A percentile compares a stretch with the other conserved stretches of the same genome.
These are phyloP conservation scores for Eptesicus fuscus DNA, from an alignment of 2,113 vertebrate species.

Conservation along the genomic window DNA sequence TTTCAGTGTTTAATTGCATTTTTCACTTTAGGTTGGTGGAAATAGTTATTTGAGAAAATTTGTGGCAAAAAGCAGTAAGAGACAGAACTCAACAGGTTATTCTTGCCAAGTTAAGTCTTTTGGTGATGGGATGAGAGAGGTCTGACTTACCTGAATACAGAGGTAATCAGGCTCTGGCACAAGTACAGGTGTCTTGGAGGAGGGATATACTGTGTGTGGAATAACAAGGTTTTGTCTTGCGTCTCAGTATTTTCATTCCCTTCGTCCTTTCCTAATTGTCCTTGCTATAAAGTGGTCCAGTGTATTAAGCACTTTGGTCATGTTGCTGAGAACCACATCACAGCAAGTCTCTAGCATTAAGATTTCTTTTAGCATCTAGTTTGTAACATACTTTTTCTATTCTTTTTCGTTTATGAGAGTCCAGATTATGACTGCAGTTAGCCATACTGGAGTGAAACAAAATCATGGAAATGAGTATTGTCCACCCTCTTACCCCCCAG, in stretches of 20 bases:
- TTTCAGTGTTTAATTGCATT: constrained; percentile 29
- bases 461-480: background rate
- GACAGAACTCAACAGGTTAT: background rate
- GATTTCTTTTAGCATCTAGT: background rate
- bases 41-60: constrained; percentile 22
- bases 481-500: background rate
- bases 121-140: background rate
- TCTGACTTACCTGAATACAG: background rate
- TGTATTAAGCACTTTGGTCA: background rate
- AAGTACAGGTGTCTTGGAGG: background rate
- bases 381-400: background rate
- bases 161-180: background rate
- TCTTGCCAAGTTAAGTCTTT: background rate
- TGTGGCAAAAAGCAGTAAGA: background rate
- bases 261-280: background rate
- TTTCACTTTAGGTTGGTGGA: constrained; percentile 18
- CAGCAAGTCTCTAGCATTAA: background rate
- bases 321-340: background rate
- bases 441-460: background rate
- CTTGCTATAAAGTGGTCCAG: background rate
- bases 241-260: background rate
- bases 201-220: background rate
- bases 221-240: background rate
- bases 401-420: background rate
- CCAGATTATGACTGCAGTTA: background rate